A percentile compares a stretch with the other conserved stretches of the same genome.
phyloP scores from a whole-genome alignment of 2,888 invertebrate species.

The Alsophila aescularia region DNA sequence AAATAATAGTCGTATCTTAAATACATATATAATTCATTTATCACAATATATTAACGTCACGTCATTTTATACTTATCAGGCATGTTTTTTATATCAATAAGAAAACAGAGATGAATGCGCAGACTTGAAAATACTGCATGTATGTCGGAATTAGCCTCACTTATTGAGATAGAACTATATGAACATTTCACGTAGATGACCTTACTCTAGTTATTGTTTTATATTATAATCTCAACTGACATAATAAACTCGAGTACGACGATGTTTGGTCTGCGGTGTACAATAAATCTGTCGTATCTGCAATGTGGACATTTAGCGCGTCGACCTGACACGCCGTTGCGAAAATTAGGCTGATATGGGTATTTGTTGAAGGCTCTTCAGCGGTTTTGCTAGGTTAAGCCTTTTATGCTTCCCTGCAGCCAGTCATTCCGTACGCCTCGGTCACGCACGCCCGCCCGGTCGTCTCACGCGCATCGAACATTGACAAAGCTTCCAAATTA shows the following conservation, averaged over 20 bases:
- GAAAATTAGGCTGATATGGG: slow-evolving; percentile 39
- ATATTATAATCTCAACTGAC: neutral
- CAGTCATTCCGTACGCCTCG: slow-evolving; percentile 50
- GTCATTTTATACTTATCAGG: slow-evolving; percentile 8
- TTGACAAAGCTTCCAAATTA: neutral
- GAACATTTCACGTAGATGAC: slow-evolving; percentile 1
- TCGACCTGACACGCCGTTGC: slow-evolving; percentile 32
- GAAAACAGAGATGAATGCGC: slow-evolving; percentile 1
- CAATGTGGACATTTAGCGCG: slow-evolving; percentile 43
- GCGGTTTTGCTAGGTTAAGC: slow-evolving; percentile 20
- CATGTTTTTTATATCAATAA: neutral
- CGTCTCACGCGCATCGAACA: slow-evolving; percentile 14
- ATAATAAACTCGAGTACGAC: slow-evolving; percentile 1
- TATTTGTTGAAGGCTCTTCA: slow-evolving; percentile 53
- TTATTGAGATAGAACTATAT: neutral
- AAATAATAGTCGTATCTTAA: slow-evolving; percentile 21
- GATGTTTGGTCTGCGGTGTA: slow-evolving; percentile 1
- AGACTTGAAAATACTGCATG: neutral
- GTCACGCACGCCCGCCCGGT: slow-evolving; percentile 26
- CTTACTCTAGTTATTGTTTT: slow-evolving; percentile 7
- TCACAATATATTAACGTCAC: slow-evolving; percentile 2
- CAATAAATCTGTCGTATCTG: slow-evolving; percentile 30
- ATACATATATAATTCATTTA: slow-evolving; percentile 18
- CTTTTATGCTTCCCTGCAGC: slow-evolving; percentile 40
- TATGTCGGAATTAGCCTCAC: neutral